Conservation (phyloP, 2,888 invertebrate species). For the Pasiphila rectangulata region DNA sequence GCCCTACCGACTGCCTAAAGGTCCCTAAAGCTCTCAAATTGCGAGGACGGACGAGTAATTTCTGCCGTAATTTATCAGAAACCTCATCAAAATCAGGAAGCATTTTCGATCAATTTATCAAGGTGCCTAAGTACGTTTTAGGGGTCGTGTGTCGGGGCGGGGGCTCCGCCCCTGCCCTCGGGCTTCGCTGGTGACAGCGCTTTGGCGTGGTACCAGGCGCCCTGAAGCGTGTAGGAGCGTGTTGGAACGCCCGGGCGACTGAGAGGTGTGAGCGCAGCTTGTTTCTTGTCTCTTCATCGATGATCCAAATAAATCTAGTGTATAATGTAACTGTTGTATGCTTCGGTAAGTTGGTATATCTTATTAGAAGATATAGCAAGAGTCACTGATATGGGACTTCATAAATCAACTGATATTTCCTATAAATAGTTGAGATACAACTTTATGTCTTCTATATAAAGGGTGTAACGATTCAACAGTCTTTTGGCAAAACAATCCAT, state of each 20-base stretch:
- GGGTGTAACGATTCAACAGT: no score
- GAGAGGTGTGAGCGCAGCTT: slow-evolving; percentile 11
- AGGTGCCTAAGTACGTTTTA: slow-evolving; percentile 14
- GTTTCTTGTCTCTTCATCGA: slow-evolving; percentile 6
- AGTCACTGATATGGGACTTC: no score
- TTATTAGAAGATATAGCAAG: no score
- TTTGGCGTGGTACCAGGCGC: slow-evolving; percentile 52
- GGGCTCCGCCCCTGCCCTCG: slow-evolving; percentile 55
- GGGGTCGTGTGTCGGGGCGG: slow-evolving; percentile 45
- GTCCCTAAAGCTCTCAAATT: slow-evolving; percentile 1
- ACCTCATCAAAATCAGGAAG: slow-evolving; percentile 27
- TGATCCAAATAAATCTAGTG: no score
- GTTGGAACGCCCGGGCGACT: slow-evolving; percentile 13
- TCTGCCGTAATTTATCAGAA: slow-evolving; percentile 23
- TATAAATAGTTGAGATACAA: no score
- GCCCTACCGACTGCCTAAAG: no score
- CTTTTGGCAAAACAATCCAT: no score
- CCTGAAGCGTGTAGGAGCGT: slow-evolving; percentile 18
- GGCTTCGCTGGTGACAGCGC: slow-evolving; percentile 47
- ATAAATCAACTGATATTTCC: no score
- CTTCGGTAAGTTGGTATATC: no score
- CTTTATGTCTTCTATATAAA: no score
- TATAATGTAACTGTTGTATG: not conserved
- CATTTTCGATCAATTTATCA: slow-evolving; percentile 25
- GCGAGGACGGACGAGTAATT: no score